Base-by-base conservation (phyloP, 2,888 invertebrate species). In the Coleophora flavipennella region DNA sequence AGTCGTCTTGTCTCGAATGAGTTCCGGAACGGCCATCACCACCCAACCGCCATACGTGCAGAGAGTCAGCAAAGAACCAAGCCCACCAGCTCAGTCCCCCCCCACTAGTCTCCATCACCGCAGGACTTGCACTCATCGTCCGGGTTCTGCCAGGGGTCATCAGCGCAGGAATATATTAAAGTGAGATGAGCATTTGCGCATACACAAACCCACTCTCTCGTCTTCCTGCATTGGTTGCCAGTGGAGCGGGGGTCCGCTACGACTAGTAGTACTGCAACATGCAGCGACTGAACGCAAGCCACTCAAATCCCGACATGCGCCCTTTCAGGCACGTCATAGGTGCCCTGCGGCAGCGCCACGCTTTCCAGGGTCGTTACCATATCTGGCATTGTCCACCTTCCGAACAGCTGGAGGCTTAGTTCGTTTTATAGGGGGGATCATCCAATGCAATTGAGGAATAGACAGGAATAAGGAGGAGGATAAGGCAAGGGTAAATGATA, bases 81-180 rank as follows among this genome's bases (percentile, higher is more conserved):
- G 33, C 38, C 13, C 42, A 42, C 42, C 42, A 39, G 36, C 33
- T 36, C 29, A 35, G 25, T 36, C 38, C 36, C 35, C n/a, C 39
- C 33, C 37, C 38, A 35, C 38, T 35, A 35, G 40, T 37, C 29
- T 20, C 20, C 20, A 20, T 40, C 40, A 27, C 35, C 36, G 36
- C 35, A 38, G 38, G 38, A 26, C 38, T 38, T 38, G 33, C 29
- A 31, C 35, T 35, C 41, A 31, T 13, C 20, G 28, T 37, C 38
- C 38, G 35, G 28, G 29, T 35, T 32, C n/a, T 26, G 38, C 37
- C 41, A 41, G 41, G 38, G 13, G 41, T 38, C 35, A 38, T 38
- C 35, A 35, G 41, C 41, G 38, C 41, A 36, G 33, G 42, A 42
- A 33, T 33, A 42, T 42, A 39, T 42, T 42, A 39, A 32, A 39